Percentiles rank a stretch among this genome's conserved stretches.
Conservation (phyloP, 2,888 invertebrate genomes). For the Dendrolimus pini region DNA sequence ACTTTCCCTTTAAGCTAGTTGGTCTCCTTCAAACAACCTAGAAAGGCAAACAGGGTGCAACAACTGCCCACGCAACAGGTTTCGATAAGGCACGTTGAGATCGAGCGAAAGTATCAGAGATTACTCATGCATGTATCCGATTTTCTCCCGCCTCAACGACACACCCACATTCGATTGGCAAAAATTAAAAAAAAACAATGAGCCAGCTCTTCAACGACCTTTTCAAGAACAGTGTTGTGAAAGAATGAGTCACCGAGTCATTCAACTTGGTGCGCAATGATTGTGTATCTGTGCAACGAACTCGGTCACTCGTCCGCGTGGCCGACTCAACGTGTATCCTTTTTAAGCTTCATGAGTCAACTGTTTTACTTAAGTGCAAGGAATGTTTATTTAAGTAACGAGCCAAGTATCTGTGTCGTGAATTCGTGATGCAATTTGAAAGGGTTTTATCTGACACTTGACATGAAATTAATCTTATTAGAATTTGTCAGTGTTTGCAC, state of each 20-base stretch:
- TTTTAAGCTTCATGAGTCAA: slow-evolving; percentile 56
- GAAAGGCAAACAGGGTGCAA: background rate
- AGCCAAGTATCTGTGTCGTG: slow-evolving; percentile 19
- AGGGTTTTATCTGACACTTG: background rate
- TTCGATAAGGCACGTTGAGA: background rate
- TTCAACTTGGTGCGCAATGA: slow-evolving; percentile 41
- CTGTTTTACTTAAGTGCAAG: slow-evolving; percentile 20
- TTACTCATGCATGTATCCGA: background rate
- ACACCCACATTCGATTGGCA: slow-evolving; percentile 7
- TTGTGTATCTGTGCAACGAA: slow-evolving; percentile 35
- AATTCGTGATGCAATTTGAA: background rate
- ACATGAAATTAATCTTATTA: no score
- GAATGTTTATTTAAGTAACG: slow-evolving; percentile 33
- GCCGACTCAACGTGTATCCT: slow-evolving; percentile 38
- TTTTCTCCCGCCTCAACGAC: background rate
- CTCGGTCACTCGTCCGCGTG: slow-evolving; percentile 52
- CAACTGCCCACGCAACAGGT: background rate
- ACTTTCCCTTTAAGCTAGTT: background rate
- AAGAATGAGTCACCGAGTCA: slow-evolving; percentile 60
- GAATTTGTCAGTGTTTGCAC: no score
- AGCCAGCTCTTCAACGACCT: slow-evolving; percentile 45
- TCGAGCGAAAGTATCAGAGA: background rate
- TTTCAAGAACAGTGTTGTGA: slow-evolving; percentile 55
- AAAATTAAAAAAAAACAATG: slow-evolving; percentile 33
- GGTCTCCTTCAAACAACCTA: background rate